Conservation (phyloP, 2,797 vertebrate genomes). For the Poecilia picta region DNA sequence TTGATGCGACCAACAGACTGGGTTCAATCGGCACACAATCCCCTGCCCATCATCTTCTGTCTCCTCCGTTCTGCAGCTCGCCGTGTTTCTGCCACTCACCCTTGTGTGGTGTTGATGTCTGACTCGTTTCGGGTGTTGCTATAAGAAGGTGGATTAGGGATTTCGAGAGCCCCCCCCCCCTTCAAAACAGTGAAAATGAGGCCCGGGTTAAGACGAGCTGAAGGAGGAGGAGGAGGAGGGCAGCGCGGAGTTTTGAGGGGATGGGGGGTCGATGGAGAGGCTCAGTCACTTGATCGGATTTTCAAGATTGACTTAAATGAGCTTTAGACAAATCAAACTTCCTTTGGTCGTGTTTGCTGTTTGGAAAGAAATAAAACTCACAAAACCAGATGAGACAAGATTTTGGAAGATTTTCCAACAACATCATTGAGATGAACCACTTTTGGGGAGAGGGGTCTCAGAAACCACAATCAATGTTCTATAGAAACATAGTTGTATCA, state of each 20-base stretch:
- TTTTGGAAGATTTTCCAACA: background rate
- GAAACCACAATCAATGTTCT: background rate
- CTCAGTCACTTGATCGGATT: slow-evolving; percentile 70
- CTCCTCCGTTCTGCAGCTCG: slow-evolving; percentile 38
- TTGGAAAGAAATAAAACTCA: slow-evolving; percentile 8
- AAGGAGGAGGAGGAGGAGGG: slow-evolving; percentile 1
- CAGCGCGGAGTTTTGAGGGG: background rate
- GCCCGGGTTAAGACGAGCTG: slow-evolving; percentile 32
- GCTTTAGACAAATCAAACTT: slow-evolving; percentile 60
- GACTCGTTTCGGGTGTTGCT: slow-evolving; percentile 60
- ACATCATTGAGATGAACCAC: background rate
- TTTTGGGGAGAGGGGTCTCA: background rate
- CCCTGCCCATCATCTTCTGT: slow-evolving; percentile 40
- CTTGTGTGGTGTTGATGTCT: slow-evolving; percentile 56
- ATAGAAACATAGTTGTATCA: background rate
- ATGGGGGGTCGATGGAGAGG: background rate
- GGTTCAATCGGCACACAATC: slow-evolving; percentile 66
- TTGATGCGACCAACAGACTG: slow-evolving; percentile 76
- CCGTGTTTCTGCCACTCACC: slow-evolving; percentile 57
- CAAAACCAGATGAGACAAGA: background rate
- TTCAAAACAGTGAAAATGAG: slow-evolving; percentile 57
- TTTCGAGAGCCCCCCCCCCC: slow-evolving; percentile 55
- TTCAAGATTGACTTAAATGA: slow-evolving; percentile 76
- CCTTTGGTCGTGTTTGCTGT: slow-evolving; percentile 50
- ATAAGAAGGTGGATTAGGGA: slow-evolving; percentile 73